Evolutionary conservation across 2,113 vertebrate species (phyloP), one percentile per base, ranked within the genome.

Genomic region (Grammomys dolichurus): DNA sequence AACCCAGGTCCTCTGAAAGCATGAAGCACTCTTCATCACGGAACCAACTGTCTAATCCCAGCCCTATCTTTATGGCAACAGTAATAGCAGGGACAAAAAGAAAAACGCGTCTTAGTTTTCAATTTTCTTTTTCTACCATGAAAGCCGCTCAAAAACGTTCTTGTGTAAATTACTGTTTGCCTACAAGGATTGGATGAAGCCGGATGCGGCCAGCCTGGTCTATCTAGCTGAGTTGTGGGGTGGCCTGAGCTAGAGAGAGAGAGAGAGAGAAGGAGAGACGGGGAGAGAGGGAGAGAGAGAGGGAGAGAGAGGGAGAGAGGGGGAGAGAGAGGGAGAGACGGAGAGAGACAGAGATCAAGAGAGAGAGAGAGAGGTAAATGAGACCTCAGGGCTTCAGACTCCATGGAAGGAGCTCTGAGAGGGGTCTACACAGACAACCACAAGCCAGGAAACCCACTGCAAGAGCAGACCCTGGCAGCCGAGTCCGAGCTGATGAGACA

Each of bases 401-500:
- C 10, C n/a, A n/a, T 14, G 9, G 72, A 67, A 81, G n/a, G 92
- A 70, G 48, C 76, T 1, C 3, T 28, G 43, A 28, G 75, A 51
- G 17, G 17, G 28, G 54, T 56, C 54, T 14, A 65, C 3, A 24
- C 40, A 82, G 94, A 36, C 9, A 54, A 13, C 0, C 0, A 51
- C 86, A 58, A 26, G 87, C 88, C 2, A 69, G 93, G 72, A 77
- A 77, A 75, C 24, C 95, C 97, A 78, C 28, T 65, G 89, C 65
- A 48, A 10, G n/a, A 81, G 88, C 95, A 40, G 80, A 76, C 75
- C 77, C 43, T 19, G 85, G 76, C 92, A 70, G 93, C 97, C 91
- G 97, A 90, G 40, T 43, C 67, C 86, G 26, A 36, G 43, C 91
- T 51, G 26, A 84, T 51, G 90, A 94, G 92, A 95, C 91, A 92